Evolutionary conservation across 2,888 invertebrate species (phyloP).

Genomic region (Apamea sordens): DNA sequence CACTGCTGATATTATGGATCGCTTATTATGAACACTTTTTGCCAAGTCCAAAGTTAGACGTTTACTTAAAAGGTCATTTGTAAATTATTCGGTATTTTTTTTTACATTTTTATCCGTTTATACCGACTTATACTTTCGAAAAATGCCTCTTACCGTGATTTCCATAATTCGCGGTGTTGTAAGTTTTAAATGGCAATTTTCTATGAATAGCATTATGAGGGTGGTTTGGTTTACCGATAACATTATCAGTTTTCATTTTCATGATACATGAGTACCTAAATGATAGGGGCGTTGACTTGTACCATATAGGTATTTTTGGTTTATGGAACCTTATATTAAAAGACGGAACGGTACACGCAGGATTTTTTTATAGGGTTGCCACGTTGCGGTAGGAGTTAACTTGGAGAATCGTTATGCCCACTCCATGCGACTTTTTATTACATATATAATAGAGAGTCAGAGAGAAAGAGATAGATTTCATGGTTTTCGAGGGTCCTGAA

Average conservation of each 20-base stretch:
- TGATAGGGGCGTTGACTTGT: not conserved
- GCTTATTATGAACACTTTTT: constrained; percentile 9
- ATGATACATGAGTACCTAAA: not conserved
- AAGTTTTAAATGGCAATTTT: constrained; percentile 12
- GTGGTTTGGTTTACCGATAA: not conserved
- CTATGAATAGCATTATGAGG: constrained; percentile 12
- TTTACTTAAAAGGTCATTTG: constrained; percentile 32
- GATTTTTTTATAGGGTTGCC: too few species aligned
- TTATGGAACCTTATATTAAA: not conserved
- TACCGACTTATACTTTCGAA: not conserved
- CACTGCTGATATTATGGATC: constrained; percentile 9
- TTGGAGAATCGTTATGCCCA: too few species aligned
- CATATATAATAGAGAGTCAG: too few species aligned
- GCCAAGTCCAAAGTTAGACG: constrained; percentile 16
- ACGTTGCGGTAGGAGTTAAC: too few species aligned
- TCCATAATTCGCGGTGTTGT: constrained; percentile 9
- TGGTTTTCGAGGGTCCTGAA: too few species aligned
- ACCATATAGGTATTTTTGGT: not conserved
- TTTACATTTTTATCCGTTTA: not conserved
- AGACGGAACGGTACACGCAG: not conserved
- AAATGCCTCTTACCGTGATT: constrained; percentile 1
- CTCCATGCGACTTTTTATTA: too few species aligned
- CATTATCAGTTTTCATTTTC: constrained; percentile 16
- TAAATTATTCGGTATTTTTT: constrained; percentile 3
- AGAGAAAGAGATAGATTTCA: too few species aligned